A percentile compares a stretch with the other conserved stretches of the same genome.
Evolutionary conservation across 37 sponge, comb jelly and placozoan genomes (phyloP).

Genomic region (Oopsacas minuta): DNA sequence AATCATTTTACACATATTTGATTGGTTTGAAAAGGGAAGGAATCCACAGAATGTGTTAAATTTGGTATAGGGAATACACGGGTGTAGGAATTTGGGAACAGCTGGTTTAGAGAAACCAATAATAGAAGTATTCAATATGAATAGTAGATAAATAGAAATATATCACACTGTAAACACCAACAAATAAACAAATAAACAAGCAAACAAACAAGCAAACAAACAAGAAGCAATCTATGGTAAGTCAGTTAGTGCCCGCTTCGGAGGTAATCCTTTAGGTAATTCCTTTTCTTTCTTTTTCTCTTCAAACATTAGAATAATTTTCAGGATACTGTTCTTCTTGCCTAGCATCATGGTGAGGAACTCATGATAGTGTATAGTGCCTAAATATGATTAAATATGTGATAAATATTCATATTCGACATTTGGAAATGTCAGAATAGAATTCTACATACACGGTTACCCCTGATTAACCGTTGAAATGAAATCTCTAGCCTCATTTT

Average conservation of each 20-base stretch:
- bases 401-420: no score
- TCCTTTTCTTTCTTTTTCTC: conserved; percentile 79
- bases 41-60: no score
- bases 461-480: no score
- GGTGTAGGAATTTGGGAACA: no score
- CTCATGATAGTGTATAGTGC: conserved; percentile 81
- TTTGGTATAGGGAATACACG: no score
- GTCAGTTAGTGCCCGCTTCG: conserved; percentile 47
- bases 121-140: background rate
- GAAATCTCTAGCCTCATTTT: no score
- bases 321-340: conserved; percentile 65
- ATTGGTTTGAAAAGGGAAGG: no score
- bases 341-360: conserved; percentile 89
- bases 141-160: background rate
- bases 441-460: no score
- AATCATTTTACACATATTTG: no score
- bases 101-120: no score
- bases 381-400: no score
- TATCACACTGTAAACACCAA: background rate
- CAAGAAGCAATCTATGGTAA: conserved; percentile 40
- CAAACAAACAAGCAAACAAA: background rate
- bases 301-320: conserved; percentile 88
- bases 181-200: background rate
- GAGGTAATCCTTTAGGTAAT: conserved; percentile 63
- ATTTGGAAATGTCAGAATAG: no score